Conservation (phyloP, 2,888 invertebrate species). For the Metalampra italica region DNA sequence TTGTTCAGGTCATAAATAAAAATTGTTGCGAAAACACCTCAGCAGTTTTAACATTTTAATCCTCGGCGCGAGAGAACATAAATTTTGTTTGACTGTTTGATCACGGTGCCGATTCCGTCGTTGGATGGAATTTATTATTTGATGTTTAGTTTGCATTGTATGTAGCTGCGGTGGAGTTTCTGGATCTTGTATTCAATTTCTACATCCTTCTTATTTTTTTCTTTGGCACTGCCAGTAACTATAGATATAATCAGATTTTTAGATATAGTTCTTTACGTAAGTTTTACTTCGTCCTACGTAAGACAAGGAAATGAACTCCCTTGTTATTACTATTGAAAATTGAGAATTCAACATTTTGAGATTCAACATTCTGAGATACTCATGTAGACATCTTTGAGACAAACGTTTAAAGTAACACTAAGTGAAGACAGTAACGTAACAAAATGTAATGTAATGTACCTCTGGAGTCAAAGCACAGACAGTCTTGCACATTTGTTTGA, state of each 20-base stretch:
- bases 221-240: too few species aligned
- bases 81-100: conserved; percentile 59
- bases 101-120: conserved; percentile 31
- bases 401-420: conserved; percentile 3
- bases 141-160: conserved; percentile 8
- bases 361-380: too few species aligned
- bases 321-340: too few species aligned
- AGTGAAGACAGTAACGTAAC: conserved; percentile 5
- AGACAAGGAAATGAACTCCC: too few species aligned
- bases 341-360: too few species aligned
- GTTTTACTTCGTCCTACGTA: too few species aligned
- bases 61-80: conserved; percentile 46
- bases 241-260: too few species aligned
- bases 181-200: not conserved
- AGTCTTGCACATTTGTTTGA: conserved; percentile 53
- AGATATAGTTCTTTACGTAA: too few species aligned
- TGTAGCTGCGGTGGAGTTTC: not conserved
- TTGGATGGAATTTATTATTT: conserved; percentile 18
- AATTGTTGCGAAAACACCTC: conserved; percentile 61
- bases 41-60: conserved; percentile 72
- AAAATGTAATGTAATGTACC: conserved; percentile 14
- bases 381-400: not conserved
- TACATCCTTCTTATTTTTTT: not conserved
- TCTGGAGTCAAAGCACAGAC: conserved; percentile 39
- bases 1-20: conserved; percentile 62